Evolutionary conservation across 2,797 vertebrate genomes (phyloP), one percentile per base, ranked within the genome.

Genomic region (Columba guinea): DNA sequence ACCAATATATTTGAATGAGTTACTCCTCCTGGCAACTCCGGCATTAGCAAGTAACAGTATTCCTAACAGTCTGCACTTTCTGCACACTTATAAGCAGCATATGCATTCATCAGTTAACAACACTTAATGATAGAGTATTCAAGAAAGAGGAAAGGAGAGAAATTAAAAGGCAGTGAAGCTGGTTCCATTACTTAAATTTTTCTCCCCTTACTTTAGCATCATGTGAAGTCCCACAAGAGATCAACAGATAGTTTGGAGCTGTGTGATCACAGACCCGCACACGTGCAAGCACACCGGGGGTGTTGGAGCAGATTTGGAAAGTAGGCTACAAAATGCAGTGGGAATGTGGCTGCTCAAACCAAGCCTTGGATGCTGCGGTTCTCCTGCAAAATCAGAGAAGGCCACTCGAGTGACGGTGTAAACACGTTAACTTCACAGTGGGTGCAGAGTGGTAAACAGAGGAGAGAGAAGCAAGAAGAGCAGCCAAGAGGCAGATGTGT

Each of bases 301-400:
- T 44, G 41, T 1, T 13, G 6, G 62, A 44, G n/a, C 14, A 13
- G 34, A 9, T 13, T 15, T 35, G 10, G 41, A 58, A 39, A 74
- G 39, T 13, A 48, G 37, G 7, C 35, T 32, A 6, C 10, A 4
- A 30, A 73, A 75, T 56, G 27, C 68, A 62, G 39, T 41, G 53
- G 87, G 35, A 69, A 64, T 52, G 19, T 1, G 3, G 27, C n/a
- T 59, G 32, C 16, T 55, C 58, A 41, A 63, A 17, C 24, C 32
- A 24, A 46, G 17, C 5, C 1, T 32, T 62, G 3, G 32, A 12
- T 9, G 20, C 13, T 1, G 48, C 5, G 44, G 7, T 3, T 28
- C 32, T 27, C 35, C 35, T 30, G 24, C 4, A 55, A 7, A 23
- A 34, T 26, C 35, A 17, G 49, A 26, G 18, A 56, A 51, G 9